Evolutionary conservation across 2,113 vertebrate species (phyloP).

Genomic region (Cyprinus carpio): DNA sequence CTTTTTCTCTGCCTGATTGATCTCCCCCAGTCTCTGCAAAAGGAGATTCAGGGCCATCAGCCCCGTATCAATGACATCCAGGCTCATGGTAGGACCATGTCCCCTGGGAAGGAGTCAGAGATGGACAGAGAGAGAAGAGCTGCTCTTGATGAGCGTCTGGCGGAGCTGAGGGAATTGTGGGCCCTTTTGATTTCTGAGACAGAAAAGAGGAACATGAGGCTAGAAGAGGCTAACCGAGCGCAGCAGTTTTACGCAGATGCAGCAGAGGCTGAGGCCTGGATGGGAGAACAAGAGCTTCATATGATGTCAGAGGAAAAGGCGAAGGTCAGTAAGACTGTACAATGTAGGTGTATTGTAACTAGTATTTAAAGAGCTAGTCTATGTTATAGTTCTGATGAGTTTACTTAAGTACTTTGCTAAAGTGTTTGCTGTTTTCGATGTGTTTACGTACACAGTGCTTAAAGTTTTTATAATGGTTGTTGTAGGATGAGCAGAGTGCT

Average conservation of each 20-base stretch:
- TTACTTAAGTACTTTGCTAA: background rate
- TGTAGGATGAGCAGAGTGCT: slow-evolving; percentile 89
- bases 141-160: slow-evolving; percentile 75
- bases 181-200: slow-evolving; percentile 80
- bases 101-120: slow-evolving; percentile 59
- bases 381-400: background rate
- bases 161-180: slow-evolving; percentile 82
- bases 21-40: slow-evolving; percentile 83
- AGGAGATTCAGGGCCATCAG: slow-evolving; percentile 93
- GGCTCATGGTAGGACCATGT: slow-evolving; percentile 72
- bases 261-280: slow-evolving; percentile 90
- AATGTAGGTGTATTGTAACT: background rate
- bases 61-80: slow-evolving; percentile 87
- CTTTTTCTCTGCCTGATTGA: background rate
- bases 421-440: background rate
- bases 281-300: slow-evolving; percentile 94
- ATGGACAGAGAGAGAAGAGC: slow-evolving; percentile 73
- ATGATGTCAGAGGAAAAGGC: slow-evolving; percentile 96
- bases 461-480: background rate
- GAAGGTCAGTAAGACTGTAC: slow-evolving; percentile 75
- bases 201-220: slow-evolving; percentile 78
- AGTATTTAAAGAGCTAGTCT: background rate
- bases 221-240: slow-evolving; percentile 81
- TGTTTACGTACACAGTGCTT: background rate
- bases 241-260: slow-evolving; percentile 92